Base-by-base conservation (phyloP, 1,140 invertebrate genomes). In the Daktulosphaira vitifoliae region DNA sequence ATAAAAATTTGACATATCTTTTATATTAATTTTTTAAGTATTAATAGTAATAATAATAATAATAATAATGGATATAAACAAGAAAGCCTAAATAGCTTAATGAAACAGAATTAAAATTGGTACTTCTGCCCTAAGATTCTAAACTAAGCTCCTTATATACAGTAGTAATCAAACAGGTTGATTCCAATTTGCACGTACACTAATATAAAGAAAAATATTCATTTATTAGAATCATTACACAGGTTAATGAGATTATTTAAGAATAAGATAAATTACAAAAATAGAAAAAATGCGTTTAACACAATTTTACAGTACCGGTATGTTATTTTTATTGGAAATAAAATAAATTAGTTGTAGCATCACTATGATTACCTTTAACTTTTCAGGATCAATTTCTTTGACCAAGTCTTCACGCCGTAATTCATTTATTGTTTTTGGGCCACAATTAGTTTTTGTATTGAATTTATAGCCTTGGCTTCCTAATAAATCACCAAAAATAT, bases 331-430 rank as follows among this genome's bases (percentile, higher is more conserved):
- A n/a, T n/a, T n/a, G n/a, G n/a, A n/a, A n/a, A n/a, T n/a, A n/a
- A n/a, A n/a, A n/a, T n/a, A n/a, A n/a, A n/a, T n/a, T n/a, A n/a
- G n/a, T n/a, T n/a, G n/a, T n/a, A n/a, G n/a, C n/a, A n/a, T n/a
- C n/a, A n/a, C n/a, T n/a, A n/a, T n/a, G n/a, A n/a, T n/a, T 71
- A 96, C 86, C 76, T 88, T 92, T 29, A 96, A 71, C 75, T 88
- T 88, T 68, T 95, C 90, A 1, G 92, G 92, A 77, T 96, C 92
- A 86, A 92, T 92, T 26, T 88, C 87, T 69, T 84, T 88, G 0
- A 83, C 86, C 67, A 92, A 76, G 70, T 93, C 88, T 65, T 88
- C 87, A 73, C 92, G 93, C 16, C 90, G 81, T 90, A 96, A 92
- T 69, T 89, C 88, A 72, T 92, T 94, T 67, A 96, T 92, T 1